phyloP scores from a whole-genome alignment of 2,888 invertebrate species.

The Lacanobia oleracea region DNA sequence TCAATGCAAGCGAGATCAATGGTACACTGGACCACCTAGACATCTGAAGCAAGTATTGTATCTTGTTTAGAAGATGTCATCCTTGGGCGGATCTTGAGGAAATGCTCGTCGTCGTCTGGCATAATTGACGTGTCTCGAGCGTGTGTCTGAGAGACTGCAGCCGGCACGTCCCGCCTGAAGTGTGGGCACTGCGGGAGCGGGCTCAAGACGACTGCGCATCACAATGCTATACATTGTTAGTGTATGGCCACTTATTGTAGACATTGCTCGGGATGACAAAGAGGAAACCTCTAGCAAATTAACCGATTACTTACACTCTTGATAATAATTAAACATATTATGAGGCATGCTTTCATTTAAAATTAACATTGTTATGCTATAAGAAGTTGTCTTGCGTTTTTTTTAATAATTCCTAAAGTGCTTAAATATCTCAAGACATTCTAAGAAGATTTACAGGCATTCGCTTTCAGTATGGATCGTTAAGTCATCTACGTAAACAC shows the following conservation, averaged over 20 bases:
- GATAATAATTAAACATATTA: not conserved
- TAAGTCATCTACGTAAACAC: not conserved
- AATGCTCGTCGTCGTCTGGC: not conserved
- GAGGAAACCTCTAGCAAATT: not conserved
- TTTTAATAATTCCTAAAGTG: not conserved
- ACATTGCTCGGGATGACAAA: not conserved
- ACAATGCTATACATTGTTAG: not conserved
- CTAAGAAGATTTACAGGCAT: not conserved
- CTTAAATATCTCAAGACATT: not conserved
- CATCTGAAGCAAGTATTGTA: not conserved
- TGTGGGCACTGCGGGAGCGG: not conserved
- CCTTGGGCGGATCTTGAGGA: not conserved
- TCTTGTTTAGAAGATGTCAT: not conserved
- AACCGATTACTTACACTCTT: too few species aligned
- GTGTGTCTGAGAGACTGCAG: not conserved
- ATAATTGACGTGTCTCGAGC: constrained; percentile 12
- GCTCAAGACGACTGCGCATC: constrained; percentile 12
- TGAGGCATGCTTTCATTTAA: not conserved
- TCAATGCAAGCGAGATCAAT: not conserved
- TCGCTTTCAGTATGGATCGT: constrained; percentile 14
- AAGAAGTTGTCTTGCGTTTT: not conserved
- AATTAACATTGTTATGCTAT: not conserved
- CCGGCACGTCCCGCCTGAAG: constrained; percentile 8
- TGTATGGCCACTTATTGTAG: not conserved
- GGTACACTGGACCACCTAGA: too few species aligned